Evolutionary conservation across 2,113 vertebrate species (phyloP).

Genomic region (Willisornis vidua): DNA sequence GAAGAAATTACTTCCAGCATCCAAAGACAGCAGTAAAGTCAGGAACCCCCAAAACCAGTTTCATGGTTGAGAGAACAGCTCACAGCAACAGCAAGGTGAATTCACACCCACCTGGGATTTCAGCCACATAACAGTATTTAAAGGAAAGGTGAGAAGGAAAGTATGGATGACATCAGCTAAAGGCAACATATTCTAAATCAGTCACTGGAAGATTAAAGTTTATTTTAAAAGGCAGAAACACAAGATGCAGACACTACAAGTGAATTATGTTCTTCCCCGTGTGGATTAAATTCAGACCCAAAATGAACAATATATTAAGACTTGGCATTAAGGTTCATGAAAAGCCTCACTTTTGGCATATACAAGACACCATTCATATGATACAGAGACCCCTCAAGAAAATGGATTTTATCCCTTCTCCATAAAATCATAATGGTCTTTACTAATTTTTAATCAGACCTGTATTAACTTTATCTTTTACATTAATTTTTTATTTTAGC

Average conservation of each 20-base stretch:
- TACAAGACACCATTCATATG: background rate
- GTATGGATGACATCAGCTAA: background rate
- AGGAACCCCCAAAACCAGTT: background rate
- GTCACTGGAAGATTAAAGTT: background rate
- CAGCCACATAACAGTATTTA: background rate
- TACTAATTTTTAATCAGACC: no score
- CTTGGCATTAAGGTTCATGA: background rate
- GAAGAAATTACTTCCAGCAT: background rate
- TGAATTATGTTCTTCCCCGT: background rate
- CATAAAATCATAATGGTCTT: no score
- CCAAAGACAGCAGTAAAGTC: background rate
- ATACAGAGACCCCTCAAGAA: no score
- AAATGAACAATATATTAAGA: background rate
- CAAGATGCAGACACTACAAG: background rate
- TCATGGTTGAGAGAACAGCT: background rate
- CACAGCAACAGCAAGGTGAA: background rate
- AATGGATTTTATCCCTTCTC: no score
- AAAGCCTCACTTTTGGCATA: background rate
- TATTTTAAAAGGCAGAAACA: background rate
- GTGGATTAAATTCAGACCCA: background rate
- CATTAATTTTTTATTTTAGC: no score
- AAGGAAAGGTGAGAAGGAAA: background rate
- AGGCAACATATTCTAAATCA: background rate
- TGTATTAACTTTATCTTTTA: no score
- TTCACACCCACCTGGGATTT: background rate